Percentiles rank a stretch among this genome's conserved stretches.
These are phyloP conservation scores for Unio delphinus DNA, from an alignment of 2,888 invertebrate species.

Conservation along the genomic window DNA sequence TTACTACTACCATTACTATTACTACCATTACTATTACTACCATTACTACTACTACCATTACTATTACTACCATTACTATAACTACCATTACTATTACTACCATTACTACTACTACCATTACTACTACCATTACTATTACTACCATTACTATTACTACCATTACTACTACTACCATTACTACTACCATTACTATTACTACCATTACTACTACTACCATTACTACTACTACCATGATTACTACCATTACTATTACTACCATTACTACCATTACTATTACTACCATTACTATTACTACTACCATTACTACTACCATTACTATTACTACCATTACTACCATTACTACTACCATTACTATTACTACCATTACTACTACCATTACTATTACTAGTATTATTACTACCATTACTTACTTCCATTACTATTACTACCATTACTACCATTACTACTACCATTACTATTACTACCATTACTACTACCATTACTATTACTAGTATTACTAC, in stretches of 20 bases:
- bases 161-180: slow-evolving; percentile 3
- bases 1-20: too few species aligned
- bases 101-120: too few species aligned
- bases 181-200: neutral
- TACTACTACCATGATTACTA: neutral
- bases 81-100: too few species aligned
- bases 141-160: slow-evolving; percentile 8
- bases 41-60: slow-evolving; percentile 10
- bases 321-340: slow-evolving; percentile 11
- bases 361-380: too few species aligned
- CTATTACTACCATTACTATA: slow-evolving; percentile 26
- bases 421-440: neutral
- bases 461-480: slow-evolving; percentile 10
- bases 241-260: slow-evolving; percentile 16
- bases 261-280: too few species aligned
- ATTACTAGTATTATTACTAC: neutral
- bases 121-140: slow-evolving; percentile 13
- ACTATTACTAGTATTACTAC: too few species aligned
- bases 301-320: slow-evolving; percentile 1
- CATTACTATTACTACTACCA: slow-evolving; percentile 17
- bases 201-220: slow-evolving; percentile 8
- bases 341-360: neutral
- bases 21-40: neutral
- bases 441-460: slow-evolving; percentile 10
- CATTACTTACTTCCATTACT: slow-evolving; percentile 11